Conservation (phyloP, 2,888 invertebrate genomes). For the Dexiosoma caninum region DNA sequence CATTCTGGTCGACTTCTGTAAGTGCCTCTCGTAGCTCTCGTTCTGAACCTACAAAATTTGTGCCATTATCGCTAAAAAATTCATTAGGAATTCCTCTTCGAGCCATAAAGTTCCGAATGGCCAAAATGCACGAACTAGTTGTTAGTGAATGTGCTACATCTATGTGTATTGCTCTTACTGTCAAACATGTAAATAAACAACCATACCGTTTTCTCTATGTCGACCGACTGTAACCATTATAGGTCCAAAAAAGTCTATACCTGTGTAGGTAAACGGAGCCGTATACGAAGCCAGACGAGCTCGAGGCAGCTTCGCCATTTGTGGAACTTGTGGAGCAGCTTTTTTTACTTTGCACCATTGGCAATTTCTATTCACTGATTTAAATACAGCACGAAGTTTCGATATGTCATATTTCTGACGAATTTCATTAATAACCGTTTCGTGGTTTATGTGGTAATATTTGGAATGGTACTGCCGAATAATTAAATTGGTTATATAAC, state of each 20-base stretch:
- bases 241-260: not conserved
- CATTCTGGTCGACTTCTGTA: not conserved
- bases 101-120: conserved; percentile 33
- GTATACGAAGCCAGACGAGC: not conserved
- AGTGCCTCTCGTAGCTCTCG: not conserved
- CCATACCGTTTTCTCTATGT: conserved; percentile 22
- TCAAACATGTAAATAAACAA: conserved; percentile 53
- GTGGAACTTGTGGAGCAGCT: not conserved
- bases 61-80: conserved; percentile 39
- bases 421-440: conserved; percentile 24
- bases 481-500: conserved; percentile 9
- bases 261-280: not conserved
- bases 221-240: not conserved
- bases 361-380: not conserved
- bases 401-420: conserved; percentile 14
- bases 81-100: conserved; percentile 17
- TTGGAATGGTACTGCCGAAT: not conserved
- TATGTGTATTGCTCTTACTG: conserved; percentile 26
- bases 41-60: conserved; percentile 1
- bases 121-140: conserved; percentile 14
- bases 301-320: conserved; percentile 13
- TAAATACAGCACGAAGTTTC: conserved; percentile 26
- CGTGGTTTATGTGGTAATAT: conserved; percentile 23
- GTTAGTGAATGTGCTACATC: conserved; percentile 42
- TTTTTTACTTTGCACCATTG: not conserved